These are phyloP conservation scores for Anthonomus grandis DNA, from an alignment of 1,140 invertebrate species.

Conservation along the genomic window DNA sequence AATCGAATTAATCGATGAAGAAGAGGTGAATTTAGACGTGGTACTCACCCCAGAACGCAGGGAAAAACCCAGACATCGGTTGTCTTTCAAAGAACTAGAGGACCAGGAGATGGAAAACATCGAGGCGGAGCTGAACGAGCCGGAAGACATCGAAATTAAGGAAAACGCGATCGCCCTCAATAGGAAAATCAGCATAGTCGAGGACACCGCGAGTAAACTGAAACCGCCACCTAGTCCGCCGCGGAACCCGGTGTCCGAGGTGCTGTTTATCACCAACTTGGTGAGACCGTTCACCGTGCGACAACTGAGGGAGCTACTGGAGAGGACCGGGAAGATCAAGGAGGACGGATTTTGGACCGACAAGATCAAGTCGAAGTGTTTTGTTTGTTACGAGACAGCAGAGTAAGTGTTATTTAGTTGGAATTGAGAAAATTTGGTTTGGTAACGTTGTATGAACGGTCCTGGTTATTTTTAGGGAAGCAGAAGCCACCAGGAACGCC, in stretches of 20 bases:
- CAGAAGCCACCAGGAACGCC: conserved; percentile 84
- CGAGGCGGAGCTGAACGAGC: conserved; percentile 25
- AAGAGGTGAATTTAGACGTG: conserved; percentile 36
- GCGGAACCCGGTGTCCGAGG: conserved; percentile 68
- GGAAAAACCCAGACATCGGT: conserved; percentile 26
- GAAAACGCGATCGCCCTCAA: conserved; percentile 45
- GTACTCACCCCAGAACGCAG: conserved; percentile 19
- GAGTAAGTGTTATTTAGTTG: conserved; percentile 56
- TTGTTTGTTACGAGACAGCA: conserved; percentile 68
- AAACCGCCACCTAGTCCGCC: conserved; percentile 73
- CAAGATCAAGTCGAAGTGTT: conserved; percentile 95
- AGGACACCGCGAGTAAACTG: conserved; percentile 59
- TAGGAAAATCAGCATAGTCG: conserved; percentile 69
- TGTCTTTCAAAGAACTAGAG: conserved; percentile 33
- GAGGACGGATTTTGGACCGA: conserved; percentile 98
- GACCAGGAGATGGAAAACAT: conserved; percentile 28
- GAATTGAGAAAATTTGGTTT: not conserved
- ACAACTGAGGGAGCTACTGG: conserved; percentile 87
- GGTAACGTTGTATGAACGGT: too few relatives aligned
- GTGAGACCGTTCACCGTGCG: conserved; percentile 91
- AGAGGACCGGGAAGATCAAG: conserved; percentile 82
- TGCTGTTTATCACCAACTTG: conserved; percentile 87
- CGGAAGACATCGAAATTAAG: conserved; percentile 29
- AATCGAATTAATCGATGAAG: conserved; percentile 37
- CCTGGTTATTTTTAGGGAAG: conserved; percentile 66